phyloP scores from a whole-genome alignment of 2,797 vertebrate species.

The Gymnodraco acuticeps region DNA sequence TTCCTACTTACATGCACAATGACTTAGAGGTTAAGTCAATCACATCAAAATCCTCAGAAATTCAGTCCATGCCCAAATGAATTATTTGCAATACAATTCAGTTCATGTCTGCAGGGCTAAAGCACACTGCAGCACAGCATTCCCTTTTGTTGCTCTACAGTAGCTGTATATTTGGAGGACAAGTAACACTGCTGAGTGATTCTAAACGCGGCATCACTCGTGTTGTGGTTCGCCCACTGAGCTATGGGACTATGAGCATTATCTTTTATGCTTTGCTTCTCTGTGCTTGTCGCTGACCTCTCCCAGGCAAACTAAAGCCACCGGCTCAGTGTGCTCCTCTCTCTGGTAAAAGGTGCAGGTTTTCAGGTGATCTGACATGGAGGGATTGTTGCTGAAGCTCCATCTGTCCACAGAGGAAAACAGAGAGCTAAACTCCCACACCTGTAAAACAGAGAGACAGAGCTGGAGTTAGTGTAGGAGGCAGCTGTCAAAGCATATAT shows the following conservation, averaged over 20 bases:
- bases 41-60: neutral
- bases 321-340: constrained; percentile 84
- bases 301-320: constrained; percentile 87
- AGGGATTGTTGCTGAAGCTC: constrained; percentile 83
- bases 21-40: neutral
- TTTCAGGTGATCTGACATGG: constrained; percentile 94
- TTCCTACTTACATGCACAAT: neutral
- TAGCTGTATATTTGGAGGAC: neutral
- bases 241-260: constrained; percentile 33
- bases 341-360: constrained; percentile 90
- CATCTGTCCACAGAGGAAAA: constrained; percentile 92
- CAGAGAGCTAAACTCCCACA: constrained; percentile 94
- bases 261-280: constrained; percentile 66
- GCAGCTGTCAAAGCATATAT: constrained; percentile 37
- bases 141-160: constrained; percentile 4
- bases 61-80: neutral
- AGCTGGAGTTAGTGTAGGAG: constrained; percentile 25
- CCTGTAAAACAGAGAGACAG: constrained; percentile 78
- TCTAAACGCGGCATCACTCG: constrained; percentile 20
- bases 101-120: constrained; percentile 11
- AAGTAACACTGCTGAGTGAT: constrained; percentile 21
- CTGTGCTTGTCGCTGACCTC: constrained; percentile 72
- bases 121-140: neutral
- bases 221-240: constrained; percentile 32
- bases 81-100: neutral